Base-by-base conservation (phyloP, 2,888 invertebrate species). In the Aphodius granarius region DNA sequence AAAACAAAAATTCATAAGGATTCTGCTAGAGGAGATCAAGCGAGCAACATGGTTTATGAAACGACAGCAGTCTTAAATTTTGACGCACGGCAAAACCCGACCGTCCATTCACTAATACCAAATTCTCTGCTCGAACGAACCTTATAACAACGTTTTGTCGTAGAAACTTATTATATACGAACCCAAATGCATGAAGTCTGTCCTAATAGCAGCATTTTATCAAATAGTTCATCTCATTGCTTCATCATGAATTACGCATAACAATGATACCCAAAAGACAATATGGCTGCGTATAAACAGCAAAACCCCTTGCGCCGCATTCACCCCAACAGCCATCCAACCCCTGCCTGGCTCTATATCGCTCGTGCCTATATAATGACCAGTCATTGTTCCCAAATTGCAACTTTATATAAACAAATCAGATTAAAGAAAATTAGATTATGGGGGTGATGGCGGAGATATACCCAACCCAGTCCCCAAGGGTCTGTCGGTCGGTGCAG, bases 381-480 rank as follows among this genome's bases (percentile, higher is more conserved):
- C 68, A 63, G 6, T 70, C 73, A 70, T 74, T 74, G 70, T 74
- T 74, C 63, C 70, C 68, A 74, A 74, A 74, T 74, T 74, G 70
- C 73, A 74, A 74, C 73, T 70, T 74, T 70, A 68, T 63, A 22
- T 70, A 68, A 74, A 74, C 70, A 68, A 74, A 74, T 74, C 73
- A 63, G 73, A 74, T 74, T 74, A 74, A 74, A 74, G 68, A 74
- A 74, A 74, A 74, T 63, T 43, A 22, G 21, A 74, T 74, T 70
- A 74, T 63, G 68, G 9, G 43, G 43, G 13, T 43, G 43, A 43
- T 43, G 68, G 63, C 22, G 20, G 70, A 63, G 18, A n/a, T 16
- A n/a, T n/a, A n/a, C n/a, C n/a, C n/a, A n/a, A n/a, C n/a, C n/a
- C n/a, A 43, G 43, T 43, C 43, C 43, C 9, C 43, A 43, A 43